phyloP scores from a whole-genome alignment of 2,797 vertebrate genomes.

The Cyprinodon diabolis region DNA sequence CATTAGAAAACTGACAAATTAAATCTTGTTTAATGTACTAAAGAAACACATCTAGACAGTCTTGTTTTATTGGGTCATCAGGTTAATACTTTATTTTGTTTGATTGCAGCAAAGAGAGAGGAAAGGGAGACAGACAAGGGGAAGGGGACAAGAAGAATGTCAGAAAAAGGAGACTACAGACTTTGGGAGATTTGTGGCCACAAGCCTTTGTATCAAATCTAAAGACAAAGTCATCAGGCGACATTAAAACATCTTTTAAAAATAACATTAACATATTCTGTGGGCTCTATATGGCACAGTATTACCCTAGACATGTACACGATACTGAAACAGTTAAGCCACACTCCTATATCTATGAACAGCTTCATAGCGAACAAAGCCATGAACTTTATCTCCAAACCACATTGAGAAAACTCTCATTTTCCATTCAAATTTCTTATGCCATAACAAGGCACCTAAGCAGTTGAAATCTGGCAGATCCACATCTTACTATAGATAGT shows the following conservation, averaged over 20 bases:
- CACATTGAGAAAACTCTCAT: constrained; percentile 35
- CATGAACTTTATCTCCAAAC: constrained; percentile 74
- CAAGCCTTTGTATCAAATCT: constrained; percentile 85
- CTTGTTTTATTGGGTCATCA: constrained; percentile 79
- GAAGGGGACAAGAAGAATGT: constrained; percentile 64
- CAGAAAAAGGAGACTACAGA: constrained; percentile 76
- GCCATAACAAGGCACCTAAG: constrained; percentile 80
- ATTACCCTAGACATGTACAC: constrained; percentile 83
- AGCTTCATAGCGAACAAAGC: constrained; percentile 79
- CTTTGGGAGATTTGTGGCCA: constrained; percentile 83
- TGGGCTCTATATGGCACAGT: constrained; percentile 85
- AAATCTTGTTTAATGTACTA: background rate
- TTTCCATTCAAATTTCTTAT: constrained; percentile 75
- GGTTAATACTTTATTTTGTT: constrained; percentile 91
- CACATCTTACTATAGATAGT: constrained; percentile 73
- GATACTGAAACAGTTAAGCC: constrained; percentile 83
- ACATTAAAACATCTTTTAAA: constrained; percentile 85
- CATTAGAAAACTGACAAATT: background rate
- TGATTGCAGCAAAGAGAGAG: constrained; percentile 86
- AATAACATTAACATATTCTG: constrained; percentile 82
- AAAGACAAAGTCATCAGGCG: constrained; percentile 85
- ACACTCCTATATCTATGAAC: constrained; percentile 83
- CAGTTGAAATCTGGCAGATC: constrained; percentile 78
- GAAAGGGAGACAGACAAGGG: constrained; percentile 68
- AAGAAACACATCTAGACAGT: constrained; percentile 38